These are phyloP conservation scores for Metellina segmentata DNA, from an alignment of 2,888 invertebrate species.

Conservation along the genomic window DNA sequence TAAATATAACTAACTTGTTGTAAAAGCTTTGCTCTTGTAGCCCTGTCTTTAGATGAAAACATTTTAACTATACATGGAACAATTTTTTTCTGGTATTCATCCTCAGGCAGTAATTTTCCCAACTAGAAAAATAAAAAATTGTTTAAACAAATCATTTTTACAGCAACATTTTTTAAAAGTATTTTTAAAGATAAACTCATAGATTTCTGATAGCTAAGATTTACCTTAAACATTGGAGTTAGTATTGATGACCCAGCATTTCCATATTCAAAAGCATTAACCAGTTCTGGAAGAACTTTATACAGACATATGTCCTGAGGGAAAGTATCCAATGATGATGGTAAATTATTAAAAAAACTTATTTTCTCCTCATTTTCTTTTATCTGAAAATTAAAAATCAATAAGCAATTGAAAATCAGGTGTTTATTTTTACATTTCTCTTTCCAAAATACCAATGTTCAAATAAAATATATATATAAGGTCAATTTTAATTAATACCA, in stretches of 20 bases:
- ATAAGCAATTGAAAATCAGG: constrained; percentile 57
- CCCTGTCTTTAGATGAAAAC: constrained; percentile 96
- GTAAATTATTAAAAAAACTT: constrained; percentile 92
- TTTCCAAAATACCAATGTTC: too few species aligned
- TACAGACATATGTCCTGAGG: constrained; percentile 95
- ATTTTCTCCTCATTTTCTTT: constrained; percentile 96
- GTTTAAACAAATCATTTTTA: not conserved
- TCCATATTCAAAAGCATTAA: constrained; percentile 97
- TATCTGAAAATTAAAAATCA: constrained; percentile 84
- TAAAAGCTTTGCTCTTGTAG: constrained; percentile 94
- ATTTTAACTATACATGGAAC: constrained; percentile 98
- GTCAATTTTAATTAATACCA: too few species aligned
- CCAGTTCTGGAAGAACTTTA: constrained; percentile 96
- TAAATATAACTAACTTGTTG: constrained; percentile 85
- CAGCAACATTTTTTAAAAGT: not conserved
- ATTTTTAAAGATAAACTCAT: not conserved
- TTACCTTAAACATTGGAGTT: constrained; percentile 95
- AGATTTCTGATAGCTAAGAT: not conserved
- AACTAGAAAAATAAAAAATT: constrained; percentile 85
- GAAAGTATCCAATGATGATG: constrained; percentile 92
- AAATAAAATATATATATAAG: too few species aligned
- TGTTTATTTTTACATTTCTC: not conserved
- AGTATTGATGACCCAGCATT: constrained; percentile 97
- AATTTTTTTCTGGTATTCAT: constrained; percentile 96
- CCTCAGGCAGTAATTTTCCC: constrained; percentile 92